phyloP scores from a whole-genome alignment of 1,140 invertebrate species.

The Leptoteleia sp. region DNA sequence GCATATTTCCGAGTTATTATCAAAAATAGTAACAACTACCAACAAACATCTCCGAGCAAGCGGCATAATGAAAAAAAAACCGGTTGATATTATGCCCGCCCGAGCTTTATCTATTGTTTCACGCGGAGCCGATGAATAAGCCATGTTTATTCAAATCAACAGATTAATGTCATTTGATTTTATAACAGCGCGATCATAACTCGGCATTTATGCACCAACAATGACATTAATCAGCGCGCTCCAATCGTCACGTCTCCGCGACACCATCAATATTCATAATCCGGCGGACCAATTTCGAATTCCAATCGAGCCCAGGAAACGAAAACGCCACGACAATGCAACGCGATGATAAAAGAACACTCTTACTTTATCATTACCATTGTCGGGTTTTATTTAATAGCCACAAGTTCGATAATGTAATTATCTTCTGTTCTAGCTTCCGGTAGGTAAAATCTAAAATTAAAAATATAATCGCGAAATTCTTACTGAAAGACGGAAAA shows the following conservation, averaged over 20 bases:
- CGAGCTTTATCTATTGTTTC: conserved; percentile 42
- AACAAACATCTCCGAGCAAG: no score
- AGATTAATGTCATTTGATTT: conserved; percentile 52
- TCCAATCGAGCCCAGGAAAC: conserved; percentile 5
- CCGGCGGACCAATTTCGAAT: conserved; percentile 30
- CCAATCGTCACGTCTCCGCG: conserved; percentile 33
- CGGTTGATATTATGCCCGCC: conserved; percentile 9
- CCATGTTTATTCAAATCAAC: conserved; percentile 37
- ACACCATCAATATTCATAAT: conserved; percentile 47
- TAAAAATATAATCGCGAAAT: no score
- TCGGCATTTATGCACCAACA: conserved; percentile 36
- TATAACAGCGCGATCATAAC: conserved; percentile 39
- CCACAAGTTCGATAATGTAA: no score
- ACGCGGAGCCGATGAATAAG: conserved; percentile 23
- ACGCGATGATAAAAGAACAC: no score
- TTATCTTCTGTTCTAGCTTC: no score
- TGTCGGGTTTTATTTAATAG: no score
- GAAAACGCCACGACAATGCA: no score
- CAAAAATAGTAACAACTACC: no score
- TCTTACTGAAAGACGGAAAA: no score
- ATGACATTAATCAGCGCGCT: conserved; percentile 44
- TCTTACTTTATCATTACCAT: no score
- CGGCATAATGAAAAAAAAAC: conserved; percentile 7
- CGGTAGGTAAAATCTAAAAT: no score
- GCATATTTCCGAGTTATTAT: no score